phyloP scores from a whole-genome alignment of 1,140 invertebrate species.

The Drosophila lacertosa region DNA sequence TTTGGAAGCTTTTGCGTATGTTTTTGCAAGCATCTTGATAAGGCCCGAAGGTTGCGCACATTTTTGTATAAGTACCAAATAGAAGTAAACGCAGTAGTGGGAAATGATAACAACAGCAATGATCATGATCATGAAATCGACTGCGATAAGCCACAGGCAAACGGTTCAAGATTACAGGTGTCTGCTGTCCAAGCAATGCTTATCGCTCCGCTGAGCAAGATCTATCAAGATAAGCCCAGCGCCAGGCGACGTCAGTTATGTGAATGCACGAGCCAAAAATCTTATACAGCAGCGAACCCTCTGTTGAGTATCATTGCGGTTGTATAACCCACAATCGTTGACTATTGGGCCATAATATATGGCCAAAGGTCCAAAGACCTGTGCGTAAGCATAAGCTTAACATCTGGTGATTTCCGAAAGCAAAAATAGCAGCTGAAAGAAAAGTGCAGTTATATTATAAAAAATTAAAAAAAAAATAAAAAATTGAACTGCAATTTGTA shows the following conservation, averaged over 20 bases:
- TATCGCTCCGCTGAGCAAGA: constrained; percentile 24
- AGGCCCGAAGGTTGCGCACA: neutral
- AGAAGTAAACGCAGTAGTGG: neutral
- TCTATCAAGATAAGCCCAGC: constrained; percentile 22
- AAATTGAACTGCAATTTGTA: constrained; percentile 25
- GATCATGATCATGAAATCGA: constrained; percentile 46
- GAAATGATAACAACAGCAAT: constrained; percentile 5
- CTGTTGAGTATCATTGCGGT: constrained; percentile 17
- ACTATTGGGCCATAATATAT: constrained; percentile 10
- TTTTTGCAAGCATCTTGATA: constrained; percentile 21
- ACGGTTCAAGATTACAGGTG: constrained; percentile 10
- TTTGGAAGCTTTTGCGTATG: constrained; percentile 12
- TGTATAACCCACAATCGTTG: constrained; percentile 33
- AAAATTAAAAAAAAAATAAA: constrained; percentile 1
- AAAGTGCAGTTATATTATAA: constrained; percentile 29
- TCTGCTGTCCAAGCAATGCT: constrained; percentile 16
- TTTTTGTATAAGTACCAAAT: neutral
- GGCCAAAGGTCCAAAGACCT: constrained; percentile 18
- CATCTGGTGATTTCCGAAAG: constrained; percentile 14
- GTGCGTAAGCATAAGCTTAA: constrained; percentile 4
- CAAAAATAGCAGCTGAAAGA: too few species aligned
- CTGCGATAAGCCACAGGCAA: constrained; percentile 6
- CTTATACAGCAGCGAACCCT: neutral
- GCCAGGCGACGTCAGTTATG: constrained; percentile 8
- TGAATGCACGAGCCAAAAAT: constrained; percentile 13